Percentiles rank a stretch among this genome's conserved stretches.
Conservation (phyloP, 37 sponge, comb jelly and placozoan species). For the Dysidea cf. avara region DNA sequence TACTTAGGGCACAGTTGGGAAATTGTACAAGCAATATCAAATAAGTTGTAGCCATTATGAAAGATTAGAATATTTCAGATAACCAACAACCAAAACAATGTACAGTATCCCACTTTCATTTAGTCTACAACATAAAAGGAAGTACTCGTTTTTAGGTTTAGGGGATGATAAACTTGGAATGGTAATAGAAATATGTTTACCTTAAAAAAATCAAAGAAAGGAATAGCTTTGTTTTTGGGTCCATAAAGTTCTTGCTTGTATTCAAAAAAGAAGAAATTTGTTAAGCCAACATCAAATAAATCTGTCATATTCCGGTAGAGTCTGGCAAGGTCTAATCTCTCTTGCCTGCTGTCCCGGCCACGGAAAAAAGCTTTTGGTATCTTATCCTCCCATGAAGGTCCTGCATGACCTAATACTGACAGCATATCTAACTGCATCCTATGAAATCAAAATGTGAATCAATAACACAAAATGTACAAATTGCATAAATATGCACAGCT, state of each 20-base stretch:
- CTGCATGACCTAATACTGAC: slow-evolving; percentile 56
- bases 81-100: too few species aligned
- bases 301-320: slow-evolving; percentile 74
- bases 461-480: not conserved
- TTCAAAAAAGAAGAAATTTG: slow-evolving; percentile 86
- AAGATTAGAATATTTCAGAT: too few species aligned
- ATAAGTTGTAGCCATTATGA: too few species aligned
- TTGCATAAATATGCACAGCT: too few species aligned
- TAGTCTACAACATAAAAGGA: too few species aligned
- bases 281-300: slow-evolving; percentile 77
- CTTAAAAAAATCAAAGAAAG: slow-evolving; percentile 87
- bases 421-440: slow-evolving; percentile 75
- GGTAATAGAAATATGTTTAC: too few species aligned
- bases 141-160: too few species aligned
- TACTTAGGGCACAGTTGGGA: too few species aligned
- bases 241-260: slow-evolving; percentile 78
- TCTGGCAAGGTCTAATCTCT: slow-evolving; percentile 86
- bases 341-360: slow-evolving; percentile 94
- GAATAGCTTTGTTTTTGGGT: slow-evolving; percentile 48
- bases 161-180: too few species aligned
- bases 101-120: too few species aligned
- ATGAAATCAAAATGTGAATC: not conserved
- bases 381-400: slow-evolving; percentile 79
- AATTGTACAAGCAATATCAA: too few species aligned
- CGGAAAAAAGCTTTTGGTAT: slow-evolving; percentile 88